Base-by-base conservation (phyloP, 2,888 invertebrate species). In the Drosophila melanosoma region DNA sequence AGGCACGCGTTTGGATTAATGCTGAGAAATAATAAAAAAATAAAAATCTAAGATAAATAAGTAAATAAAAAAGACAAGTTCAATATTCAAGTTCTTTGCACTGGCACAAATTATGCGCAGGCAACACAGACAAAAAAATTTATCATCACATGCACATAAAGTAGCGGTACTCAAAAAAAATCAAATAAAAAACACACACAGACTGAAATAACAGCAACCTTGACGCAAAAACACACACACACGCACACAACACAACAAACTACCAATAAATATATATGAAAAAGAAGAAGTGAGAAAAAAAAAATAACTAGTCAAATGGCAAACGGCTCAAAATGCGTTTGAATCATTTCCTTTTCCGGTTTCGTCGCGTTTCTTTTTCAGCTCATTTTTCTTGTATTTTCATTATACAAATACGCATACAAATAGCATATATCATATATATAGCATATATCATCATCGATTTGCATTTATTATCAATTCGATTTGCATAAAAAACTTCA, bases 261-360 rank as follows among this genome's bases (percentile, higher is more conserved):
- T 45, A 59, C 17, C 61, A 54, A 69, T 48, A 66, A 76, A 78
- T 63, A 72, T 58, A 74, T 5, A 57, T 57, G 49, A 45, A 26
- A 35, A 54, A 26, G 36, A 11, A 56, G 61, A 38, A 63, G 26
- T 38, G 20, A 26, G 12, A 38, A 63, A 23, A 56, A 40, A 49
- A 40, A n/a, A n/a, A n/a, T n/a, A n/a, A 35, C 26, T 23, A 70
- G 58, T 45, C 62, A 60, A 64, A 54, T 72, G 58, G 52, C 66
- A 58, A 52, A 40, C 36, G 51, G 51, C 60, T 74, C 53, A 26
- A 69, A 79, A 74, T 57, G 68, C 68, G 80, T 69, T 77, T 74
- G 71, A 78, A 77, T 86, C 88, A 87, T 87, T 87, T 87, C 88
- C 88, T 86, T 87, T 87, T 87, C 87, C 87, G 88, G 88, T 88